Conservation (phyloP, 2,888 invertebrate genomes). For the Penaeus monodon region DNA sequence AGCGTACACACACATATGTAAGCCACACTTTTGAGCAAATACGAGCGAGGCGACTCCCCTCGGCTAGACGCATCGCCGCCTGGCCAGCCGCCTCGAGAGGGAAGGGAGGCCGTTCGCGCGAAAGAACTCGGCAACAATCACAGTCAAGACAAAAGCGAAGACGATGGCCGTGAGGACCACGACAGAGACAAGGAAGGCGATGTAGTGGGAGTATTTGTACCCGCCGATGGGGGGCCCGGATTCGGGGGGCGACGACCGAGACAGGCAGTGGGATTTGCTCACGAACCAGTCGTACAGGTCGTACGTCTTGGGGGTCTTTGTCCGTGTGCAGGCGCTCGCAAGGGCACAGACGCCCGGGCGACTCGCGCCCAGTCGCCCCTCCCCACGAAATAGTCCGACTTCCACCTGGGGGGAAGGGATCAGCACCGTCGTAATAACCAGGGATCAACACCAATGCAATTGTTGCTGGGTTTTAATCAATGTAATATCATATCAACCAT, state of each 20-base stretch:
- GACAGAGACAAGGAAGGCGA: background rate
- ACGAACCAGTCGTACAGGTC: slow-evolving; percentile 24
- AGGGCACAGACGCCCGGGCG: slow-evolving; percentile 12
- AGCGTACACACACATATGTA: no score
- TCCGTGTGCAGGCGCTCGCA: slow-evolving; percentile 32
- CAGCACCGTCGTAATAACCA: no score
- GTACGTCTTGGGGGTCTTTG: slow-evolving; percentile 13
- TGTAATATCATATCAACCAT: background rate
- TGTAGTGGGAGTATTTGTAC: background rate
- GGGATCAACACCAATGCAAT: no score
- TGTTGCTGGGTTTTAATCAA: background rate
- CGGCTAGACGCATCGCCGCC: no score
- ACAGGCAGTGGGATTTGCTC: slow-evolving; percentile 12
- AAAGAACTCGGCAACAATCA: background rate
- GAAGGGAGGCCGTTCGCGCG: background rate
- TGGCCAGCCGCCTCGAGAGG: no score
- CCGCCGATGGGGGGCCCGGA: background rate
- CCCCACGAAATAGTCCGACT: background rate
- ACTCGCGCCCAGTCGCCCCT: slow-evolving; percentile 19
- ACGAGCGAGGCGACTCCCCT: no score
- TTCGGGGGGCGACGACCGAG: background rate
- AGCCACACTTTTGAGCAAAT: no score
- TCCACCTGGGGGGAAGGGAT: slow-evolving; percentile 6
- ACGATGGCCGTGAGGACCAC: background rate
- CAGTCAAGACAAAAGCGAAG: background rate